These are phyloP conservation scores for Eilema sororculum DNA, from an alignment of 2,888 invertebrate genomes.

Conservation along the genomic window DNA sequence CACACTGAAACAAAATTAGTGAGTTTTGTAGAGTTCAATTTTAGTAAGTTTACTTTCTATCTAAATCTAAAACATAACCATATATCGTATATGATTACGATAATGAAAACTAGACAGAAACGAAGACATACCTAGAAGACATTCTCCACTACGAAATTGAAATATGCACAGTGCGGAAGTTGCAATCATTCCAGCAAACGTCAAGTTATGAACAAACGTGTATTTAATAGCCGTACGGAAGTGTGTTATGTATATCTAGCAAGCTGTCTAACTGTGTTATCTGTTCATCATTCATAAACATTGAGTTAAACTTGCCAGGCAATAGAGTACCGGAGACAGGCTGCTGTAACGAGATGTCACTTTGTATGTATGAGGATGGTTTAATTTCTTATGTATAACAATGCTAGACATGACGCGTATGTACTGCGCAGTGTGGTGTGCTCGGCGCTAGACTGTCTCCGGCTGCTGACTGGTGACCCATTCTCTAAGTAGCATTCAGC, in stretches of 20 bases:
- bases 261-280: conserved; percentile 77
- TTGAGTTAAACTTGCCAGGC: conserved; percentile 63
- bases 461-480: conserved; percentile 73
- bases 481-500: conserved; percentile 85
- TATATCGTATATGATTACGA: conserved; percentile 8
- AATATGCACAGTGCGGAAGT: conserved; percentile 73
- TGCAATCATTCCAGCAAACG: conserved; percentile 78
- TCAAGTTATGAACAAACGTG: conserved; percentile 63
- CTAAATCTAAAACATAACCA: conserved; percentile 58
- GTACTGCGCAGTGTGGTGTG: conserved; percentile 21
- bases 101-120: conserved; percentile 53
- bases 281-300: conserved; percentile 60
- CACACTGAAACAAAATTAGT: conserved; percentile 92
- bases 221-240: conserved; percentile 56
- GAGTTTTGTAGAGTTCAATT: conserved; percentile 28
- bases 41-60: conserved; percentile 18
- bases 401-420: conserved; percentile 17
- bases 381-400: conserved; percentile 17
- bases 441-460: conserved; percentile 71
- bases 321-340: conserved; percentile 75
- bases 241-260: conserved; percentile 65
- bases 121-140: conserved; percentile 73
- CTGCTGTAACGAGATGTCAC: conserved; percentile 39
- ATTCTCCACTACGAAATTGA: conserved; percentile 81
- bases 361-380: conserved; percentile 14